Evolutionary conservation across 2,113 vertebrate genomes (phyloP), one percentile per base, ranked within the genome.

Genomic region (Menura novaehollandiae): DNA sequence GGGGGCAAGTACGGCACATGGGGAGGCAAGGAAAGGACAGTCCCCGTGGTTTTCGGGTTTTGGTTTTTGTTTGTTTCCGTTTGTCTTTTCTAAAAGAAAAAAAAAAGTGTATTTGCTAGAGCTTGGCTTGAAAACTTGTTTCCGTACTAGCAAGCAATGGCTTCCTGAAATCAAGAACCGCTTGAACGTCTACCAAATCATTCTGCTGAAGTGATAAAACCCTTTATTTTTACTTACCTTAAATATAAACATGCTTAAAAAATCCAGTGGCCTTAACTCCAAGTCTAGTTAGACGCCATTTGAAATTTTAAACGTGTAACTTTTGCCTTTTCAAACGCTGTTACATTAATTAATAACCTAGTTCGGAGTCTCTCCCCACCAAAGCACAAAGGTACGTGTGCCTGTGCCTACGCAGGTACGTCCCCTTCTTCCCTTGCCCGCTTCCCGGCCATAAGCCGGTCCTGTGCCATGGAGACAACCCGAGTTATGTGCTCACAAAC

Each of bases 61-160:
- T 19, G 30, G 30, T 24, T 16, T 20, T 43, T 51, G 23, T 55
- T 83, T 56, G 28, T 41, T 80, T 76, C 69, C 19, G 7, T 64
- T 30, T 55, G 11, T 74, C 44, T 78, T 43, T 73, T 73, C 32
- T 19, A 51, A 60, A 74, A 67, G 32, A 7, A 24, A 33, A 18
- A 32, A 9, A 11, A 30, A 67, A 43, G 21, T 28, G 0, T 56
- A 60, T 55, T 62, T 39, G 20, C 58, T 41, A 64, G 8, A 82
- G 75, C 22, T 94, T 44, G 30, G 20, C 28, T 68, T 81, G 37
- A 89, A 96, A 97, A 95, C 86, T 93, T 85, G 64, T 63, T 80
- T 93, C 77, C 6, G 13, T 69, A 80, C 46, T 30, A 95, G 53
- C 69, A 52, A 86, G 67, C 52, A 93, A 86, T 39, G 80, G 74